Evolutionary conservation across 1,140 invertebrate genomes (phyloP).

Genomic region (Homarus americanus): DNA sequence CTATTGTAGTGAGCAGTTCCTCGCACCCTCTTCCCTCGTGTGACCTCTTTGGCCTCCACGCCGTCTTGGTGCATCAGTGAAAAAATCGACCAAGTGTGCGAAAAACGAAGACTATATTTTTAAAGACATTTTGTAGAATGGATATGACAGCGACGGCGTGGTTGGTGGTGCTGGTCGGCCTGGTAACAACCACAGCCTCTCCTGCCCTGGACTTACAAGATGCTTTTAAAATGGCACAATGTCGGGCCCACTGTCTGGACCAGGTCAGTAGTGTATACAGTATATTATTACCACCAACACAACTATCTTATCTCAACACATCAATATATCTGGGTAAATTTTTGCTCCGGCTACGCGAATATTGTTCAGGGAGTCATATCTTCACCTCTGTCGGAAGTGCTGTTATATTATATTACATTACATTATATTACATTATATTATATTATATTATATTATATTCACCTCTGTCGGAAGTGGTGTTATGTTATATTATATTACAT

Average conservation of each 20-base stretch:
- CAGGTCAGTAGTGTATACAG: constrained; percentile 39
- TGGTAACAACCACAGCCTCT: neutral
- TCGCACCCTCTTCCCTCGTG: neutral
- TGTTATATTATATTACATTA: too few relatives aligned
- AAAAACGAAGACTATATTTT: neutral
- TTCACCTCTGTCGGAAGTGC: too few relatives aligned
- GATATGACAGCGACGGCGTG: neutral
- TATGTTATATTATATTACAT: too few relatives aligned
- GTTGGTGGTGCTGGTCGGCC: neutral
- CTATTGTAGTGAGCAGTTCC: constrained; percentile 8
- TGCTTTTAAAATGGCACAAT: constrained; percentile 49
- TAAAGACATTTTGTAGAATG: neutral
- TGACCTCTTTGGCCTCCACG: neutral
- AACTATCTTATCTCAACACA: too few relatives aligned
- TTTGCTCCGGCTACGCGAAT: too few relatives aligned
- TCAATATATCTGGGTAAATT: too few relatives aligned
- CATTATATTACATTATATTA: too few relatives aligned
- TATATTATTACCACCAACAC: too few relatives aligned
- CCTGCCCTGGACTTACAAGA: constrained; percentile 24
- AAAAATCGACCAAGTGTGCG: neutral
- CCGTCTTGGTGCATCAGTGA: neutral
- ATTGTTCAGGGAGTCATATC: too few relatives aligned
- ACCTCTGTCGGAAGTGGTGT: too few relatives aligned
- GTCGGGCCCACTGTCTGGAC: constrained; percentile 41
- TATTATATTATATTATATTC: too few relatives aligned